Conservation (phyloP, 2,888 invertebrate genomes). For the Agriopis leucophaearia region DNA sequence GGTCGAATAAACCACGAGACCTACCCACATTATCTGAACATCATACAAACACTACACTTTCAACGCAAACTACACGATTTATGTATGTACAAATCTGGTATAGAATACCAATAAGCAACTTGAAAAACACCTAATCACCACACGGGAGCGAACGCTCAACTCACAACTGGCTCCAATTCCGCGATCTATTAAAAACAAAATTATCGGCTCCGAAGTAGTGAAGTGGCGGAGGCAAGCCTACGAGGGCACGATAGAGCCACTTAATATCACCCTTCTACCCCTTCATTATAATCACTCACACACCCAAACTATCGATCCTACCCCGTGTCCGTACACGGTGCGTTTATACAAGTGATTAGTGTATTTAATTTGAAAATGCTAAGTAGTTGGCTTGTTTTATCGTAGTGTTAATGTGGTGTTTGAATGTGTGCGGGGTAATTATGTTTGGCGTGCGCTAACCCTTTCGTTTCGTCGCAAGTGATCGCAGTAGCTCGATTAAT, state of each 20-base stretch:
- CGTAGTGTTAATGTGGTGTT: slow-evolving; percentile 67
- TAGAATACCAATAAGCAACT: background rate
- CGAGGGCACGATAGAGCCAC: slow-evolving; percentile 83
- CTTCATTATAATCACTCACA: slow-evolving; percentile 85
- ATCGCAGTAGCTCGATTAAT: slow-evolving; percentile 77
- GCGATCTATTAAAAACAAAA: slow-evolving; percentile 62
- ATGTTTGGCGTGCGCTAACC: slow-evolving; percentile 74
- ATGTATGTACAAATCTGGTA: background rate
- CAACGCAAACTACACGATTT: background rate
- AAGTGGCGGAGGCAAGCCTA: slow-evolving; percentile 81
- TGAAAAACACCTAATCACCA: slow-evolving; percentile 12
- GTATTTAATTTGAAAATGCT: slow-evolving; percentile 87
- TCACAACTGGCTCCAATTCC: slow-evolving; percentile 36
- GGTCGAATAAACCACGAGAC: too few relatives aligned
- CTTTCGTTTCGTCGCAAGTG: slow-evolving; percentile 73
- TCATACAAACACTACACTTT: too few relatives aligned
- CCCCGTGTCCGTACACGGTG: slow-evolving; percentile 68
- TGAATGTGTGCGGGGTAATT: slow-evolving; percentile 73
- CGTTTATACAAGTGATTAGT: slow-evolving; percentile 85
- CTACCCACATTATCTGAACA: too few relatives aligned
- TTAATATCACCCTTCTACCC: slow-evolving; percentile 85
- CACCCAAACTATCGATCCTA: slow-evolving; percentile 79
- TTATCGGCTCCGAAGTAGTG: slow-evolving; percentile 73
- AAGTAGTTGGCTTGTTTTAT: slow-evolving; percentile 85
- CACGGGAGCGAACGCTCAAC: slow-evolving; percentile 7